Conservation (phyloP, 2,113 vertebrate genomes). For the Limanda limanda region DNA sequence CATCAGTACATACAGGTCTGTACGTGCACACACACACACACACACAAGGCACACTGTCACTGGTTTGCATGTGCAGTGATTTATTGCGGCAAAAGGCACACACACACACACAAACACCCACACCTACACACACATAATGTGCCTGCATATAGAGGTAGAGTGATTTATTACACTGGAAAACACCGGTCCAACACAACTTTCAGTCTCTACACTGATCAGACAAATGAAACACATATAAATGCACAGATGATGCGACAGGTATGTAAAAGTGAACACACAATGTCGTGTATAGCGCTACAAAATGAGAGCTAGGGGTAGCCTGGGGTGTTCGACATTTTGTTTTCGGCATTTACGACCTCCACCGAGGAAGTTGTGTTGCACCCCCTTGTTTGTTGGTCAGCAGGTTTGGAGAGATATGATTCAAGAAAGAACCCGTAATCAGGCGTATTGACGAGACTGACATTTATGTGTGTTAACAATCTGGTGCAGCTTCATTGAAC, state of each 20-base stretch:
- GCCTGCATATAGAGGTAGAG: background rate
- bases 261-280: background rate
- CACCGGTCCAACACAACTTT: slow-evolving; percentile 1
- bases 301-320: background rate
- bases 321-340: background rate
- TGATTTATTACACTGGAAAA: slow-evolving; percentile 41
- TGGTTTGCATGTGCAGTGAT: slow-evolving; percentile 24
- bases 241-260: background rate
- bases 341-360: background rate
- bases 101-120: background rate
- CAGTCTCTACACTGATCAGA: slow-evolving; percentile 4
- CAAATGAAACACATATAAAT: background rate
- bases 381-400: too few species aligned
- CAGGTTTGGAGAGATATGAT: too few species aligned
- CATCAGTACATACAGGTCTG: slow-evolving; percentile 16
- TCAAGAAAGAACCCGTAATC: too few species aligned
- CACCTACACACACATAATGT: background rate
- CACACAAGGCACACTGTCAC: background rate
- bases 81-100: slow-evolving; percentile 25
- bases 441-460: too few species aligned
- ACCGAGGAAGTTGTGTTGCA: too few species aligned
- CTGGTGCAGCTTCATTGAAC: too few species aligned
- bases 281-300: background rate
- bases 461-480: too few species aligned
- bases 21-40: background rate